phyloP scores from a whole-genome alignment of 2,113 vertebrate genomes.

The Alexandromys fortis region DNA sequence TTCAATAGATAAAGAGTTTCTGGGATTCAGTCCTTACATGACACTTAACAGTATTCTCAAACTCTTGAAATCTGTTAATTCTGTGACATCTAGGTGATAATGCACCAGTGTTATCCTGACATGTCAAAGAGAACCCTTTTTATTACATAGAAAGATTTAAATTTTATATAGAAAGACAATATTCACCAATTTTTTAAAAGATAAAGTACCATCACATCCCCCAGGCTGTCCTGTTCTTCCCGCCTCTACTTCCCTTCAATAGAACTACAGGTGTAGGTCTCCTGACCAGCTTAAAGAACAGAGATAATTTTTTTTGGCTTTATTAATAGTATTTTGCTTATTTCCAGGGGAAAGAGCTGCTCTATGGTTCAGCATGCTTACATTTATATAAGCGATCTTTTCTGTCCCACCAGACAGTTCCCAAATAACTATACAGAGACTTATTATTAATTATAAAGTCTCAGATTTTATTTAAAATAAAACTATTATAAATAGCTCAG shows the following conservation, averaged over 20 bases:
- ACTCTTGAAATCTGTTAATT: background rate
- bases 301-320: background rate
- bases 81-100: background rate
- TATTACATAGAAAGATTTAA: background rate
- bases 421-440: no score
- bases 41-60: background rate
- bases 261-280: background rate
- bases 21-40: background rate
- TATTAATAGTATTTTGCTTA: slow-evolving; percentile 11
- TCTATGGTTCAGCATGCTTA: background rate
- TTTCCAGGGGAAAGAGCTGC: background rate
- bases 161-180: background rate
- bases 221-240: background rate
- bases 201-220: background rate
- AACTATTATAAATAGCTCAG: no score
- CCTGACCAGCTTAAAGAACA: background rate
- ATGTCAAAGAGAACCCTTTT: background rate
- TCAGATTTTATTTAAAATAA: no score
- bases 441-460: no score
- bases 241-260: background rate
- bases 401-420: no score
- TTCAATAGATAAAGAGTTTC: background rate
- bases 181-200: background rate
- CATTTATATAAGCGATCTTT: background rate
- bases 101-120: background rate